Evolutionary conservation across 2,888 invertebrate genomes (phyloP).

Genomic region (Heteromurus nitidus): DNA sequence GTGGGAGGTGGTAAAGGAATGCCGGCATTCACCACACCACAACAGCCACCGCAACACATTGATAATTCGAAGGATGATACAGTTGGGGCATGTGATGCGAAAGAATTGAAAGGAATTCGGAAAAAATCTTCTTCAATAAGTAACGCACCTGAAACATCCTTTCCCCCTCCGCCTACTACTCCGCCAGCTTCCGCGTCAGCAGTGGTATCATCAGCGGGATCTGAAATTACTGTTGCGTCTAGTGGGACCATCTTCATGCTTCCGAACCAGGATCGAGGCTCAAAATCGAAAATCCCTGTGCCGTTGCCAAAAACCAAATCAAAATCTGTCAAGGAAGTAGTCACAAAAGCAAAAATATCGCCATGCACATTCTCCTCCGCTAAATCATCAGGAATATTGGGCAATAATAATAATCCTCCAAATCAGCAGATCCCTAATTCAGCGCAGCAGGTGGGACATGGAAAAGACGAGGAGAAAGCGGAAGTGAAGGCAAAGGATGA

Average conservation of each 20-base stretch:
- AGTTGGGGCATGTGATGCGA: not conserved
- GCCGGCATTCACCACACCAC: not conserved
- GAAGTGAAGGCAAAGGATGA: not conserved
- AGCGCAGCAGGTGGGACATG: not conserved
- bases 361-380: not conserved
- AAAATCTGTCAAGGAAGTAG: slow-evolving; percentile 20
- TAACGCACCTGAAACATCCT: not conserved
- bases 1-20: not conserved
- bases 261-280: not conserved
- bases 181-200: not conserved
- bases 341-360: not conserved
- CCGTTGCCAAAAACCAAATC: slow-evolving; percentile 52
- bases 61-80: slow-evolving; percentile 43
- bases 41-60: slow-evolving; percentile 40
- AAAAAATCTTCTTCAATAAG: not conserved
- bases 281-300: slow-evolving; percentile 48
- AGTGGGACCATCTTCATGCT: not conserved
- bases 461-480: not conserved
- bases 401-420: not conserved
- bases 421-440: not conserved
- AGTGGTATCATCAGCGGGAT: not conserved
- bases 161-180: not conserved
- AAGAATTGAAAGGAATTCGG: not conserved
- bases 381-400: slow-evolving; percentile 5
- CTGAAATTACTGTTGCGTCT: not conserved